phyloP scores from a whole-genome alignment of 2,113 vertebrate genomes.

The Archocentrus centrarchus region DNA sequence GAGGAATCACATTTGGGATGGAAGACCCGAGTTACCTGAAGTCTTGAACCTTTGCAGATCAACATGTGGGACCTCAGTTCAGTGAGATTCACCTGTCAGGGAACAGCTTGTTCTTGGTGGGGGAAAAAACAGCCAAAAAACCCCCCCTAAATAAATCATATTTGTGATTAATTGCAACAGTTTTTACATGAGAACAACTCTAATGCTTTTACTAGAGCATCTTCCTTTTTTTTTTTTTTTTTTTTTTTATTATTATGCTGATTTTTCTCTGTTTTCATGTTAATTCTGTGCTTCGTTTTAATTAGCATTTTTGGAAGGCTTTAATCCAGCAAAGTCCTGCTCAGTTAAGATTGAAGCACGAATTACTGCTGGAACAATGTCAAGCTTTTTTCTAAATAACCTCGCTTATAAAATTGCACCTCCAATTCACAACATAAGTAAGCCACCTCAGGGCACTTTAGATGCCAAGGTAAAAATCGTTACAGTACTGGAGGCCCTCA shows the following conservation, averaged over 20 bases:
- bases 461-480: background rate
- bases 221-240: too few relatives aligned
- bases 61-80: constrained; percentile 11
- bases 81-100: constrained; percentile 42
- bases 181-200: constrained; percentile 18
- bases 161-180: constrained; percentile 18
- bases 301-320: constrained; percentile 10
- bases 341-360: background rate
- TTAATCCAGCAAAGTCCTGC: background rate
- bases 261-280: constrained; percentile 54
- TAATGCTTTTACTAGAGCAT: background rate
- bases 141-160: background rate
- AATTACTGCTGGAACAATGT: constrained; percentile 5
- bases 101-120: constrained; percentile 30
- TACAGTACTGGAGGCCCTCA: accelerated
- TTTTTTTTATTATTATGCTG: constrained; percentile 42
- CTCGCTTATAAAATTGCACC: background rate
- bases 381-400: background rate
- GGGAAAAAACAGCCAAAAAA: too few relatives aligned
- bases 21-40: background rate
- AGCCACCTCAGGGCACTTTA: background rate
- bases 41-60: background rate
- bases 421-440: background rate
- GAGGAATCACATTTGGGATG: background rate
- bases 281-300: constrained; percentile 25